Percentiles rank a stretch among this genome's conserved stretches.
These are phyloP conservation scores for Hirtodrosophila duncani DNA, from an alignment of 2,888 invertebrate genomes.

Conservation along the genomic window DNA sequence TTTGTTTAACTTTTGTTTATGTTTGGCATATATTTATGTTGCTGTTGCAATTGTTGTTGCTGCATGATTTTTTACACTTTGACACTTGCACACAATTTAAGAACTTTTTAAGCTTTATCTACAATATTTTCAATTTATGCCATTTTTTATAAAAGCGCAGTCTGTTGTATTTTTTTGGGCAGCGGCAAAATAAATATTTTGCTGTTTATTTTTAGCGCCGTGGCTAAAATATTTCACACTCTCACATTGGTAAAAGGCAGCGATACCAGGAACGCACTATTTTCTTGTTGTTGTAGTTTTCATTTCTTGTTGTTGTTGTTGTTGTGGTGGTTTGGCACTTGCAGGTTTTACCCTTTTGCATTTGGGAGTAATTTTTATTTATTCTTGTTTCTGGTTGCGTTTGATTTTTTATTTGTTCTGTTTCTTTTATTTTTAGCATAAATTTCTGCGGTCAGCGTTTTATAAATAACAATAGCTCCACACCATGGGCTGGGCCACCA, in stretches of 20 bases:
- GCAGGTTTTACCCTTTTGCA: conserved; percentile 63
- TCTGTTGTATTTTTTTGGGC: conserved; percentile 14
- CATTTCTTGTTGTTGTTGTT: conserved; percentile 17
- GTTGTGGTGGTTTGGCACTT: conserved; percentile 57
- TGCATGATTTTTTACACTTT: conserved; percentile 23
- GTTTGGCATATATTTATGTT: conserved; percentile 13
- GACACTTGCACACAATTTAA: conserved; percentile 13
- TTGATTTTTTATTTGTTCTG: conserved; percentile 16
- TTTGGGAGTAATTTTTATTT: conserved; percentile 56
- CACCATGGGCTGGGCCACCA: background rate
- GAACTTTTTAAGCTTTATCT: conserved; percentile 4
- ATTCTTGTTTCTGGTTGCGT: conserved; percentile 25
- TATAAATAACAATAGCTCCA: conserved; percentile 59
- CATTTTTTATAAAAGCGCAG: conserved; percentile 17
- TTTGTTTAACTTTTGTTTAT: conserved; percentile 17
- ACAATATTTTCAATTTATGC: conserved; percentile 16
- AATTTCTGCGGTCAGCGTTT: conserved; percentile 65
- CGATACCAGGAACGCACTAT: no score
- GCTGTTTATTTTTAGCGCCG: conserved; percentile 29
- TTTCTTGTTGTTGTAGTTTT: conserved; percentile 19
- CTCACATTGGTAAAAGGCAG: no score
- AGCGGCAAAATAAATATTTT: no score
- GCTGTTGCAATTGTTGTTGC: conserved; percentile 1
- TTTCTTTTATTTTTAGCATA: conserved; percentile 55
- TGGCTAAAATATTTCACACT: no score